These are phyloP conservation scores for Diacarnus erythraeanus DNA, from an alignment of 37 sponge, comb jelly and placozoan species.

Conservation along the genomic window DNA sequence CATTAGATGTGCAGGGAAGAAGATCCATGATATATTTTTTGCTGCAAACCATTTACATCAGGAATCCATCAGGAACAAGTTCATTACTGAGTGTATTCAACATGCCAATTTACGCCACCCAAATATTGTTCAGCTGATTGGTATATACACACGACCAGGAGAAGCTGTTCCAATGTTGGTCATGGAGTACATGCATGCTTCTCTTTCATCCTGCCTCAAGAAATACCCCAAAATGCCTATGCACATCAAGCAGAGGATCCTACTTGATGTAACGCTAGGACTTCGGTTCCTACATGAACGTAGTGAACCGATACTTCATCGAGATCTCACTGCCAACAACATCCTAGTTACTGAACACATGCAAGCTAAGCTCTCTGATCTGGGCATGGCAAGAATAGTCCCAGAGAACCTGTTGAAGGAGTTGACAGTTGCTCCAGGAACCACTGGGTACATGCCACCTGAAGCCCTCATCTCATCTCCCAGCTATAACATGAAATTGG, in stretches of 20 bases:
- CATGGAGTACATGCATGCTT: conserved; percentile 26
- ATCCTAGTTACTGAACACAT: conserved; percentile 31
- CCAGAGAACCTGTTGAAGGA: not conserved
- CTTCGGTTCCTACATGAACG: conserved; percentile 34
- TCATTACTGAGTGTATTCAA: conserved; percentile 24
- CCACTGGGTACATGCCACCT: conserved; percentile 30
- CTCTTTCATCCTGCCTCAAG: conserved; percentile 10
- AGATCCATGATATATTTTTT: conserved; percentile 1
- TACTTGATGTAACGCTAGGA: conserved; percentile 27
- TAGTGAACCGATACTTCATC: conserved; percentile 27
- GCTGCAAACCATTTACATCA: not conserved
- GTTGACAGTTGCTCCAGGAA: conserved; percentile 27
- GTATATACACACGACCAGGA: conserved; percentile 14
- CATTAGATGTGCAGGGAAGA: conserved; percentile 38
- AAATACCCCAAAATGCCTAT: conserved; percentile 10
- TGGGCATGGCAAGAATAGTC: conserved; percentile 34
- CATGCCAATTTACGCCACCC: conserved; percentile 36
- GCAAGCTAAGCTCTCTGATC: conserved; percentile 45
- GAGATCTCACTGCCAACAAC: conserved; percentile 52
- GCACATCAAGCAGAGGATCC: conserved; percentile 14
- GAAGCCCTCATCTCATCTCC: conserved; percentile 11
- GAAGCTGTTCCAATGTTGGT: conserved; percentile 26
- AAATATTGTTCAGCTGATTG: conserved; percentile 47
- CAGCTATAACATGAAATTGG: conserved; percentile 17
- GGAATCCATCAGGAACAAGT: not conserved